These are phyloP conservation scores for Vulpes ferrilata DNA, from an alignment of 2,113 vertebrate species.

Conservation along the genomic window DNA sequence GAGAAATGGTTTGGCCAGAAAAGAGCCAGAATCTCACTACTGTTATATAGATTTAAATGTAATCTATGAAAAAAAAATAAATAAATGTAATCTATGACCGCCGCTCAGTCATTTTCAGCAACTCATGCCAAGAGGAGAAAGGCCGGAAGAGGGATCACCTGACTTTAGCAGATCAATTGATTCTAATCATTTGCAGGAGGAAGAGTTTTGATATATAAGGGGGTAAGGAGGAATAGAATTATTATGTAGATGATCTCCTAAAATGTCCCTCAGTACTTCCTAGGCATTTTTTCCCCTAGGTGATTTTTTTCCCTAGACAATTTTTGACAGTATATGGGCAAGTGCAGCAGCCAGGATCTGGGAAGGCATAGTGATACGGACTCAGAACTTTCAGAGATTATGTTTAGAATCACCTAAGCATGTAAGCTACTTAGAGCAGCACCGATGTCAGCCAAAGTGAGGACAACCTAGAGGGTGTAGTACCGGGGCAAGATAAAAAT, in stretches of 20 bases:
- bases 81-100: background rate
- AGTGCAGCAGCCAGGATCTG: background rate
- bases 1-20: background rate
- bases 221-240: background rate
- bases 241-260: background rate
- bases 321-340: background rate
- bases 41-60: background rate
- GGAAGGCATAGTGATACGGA: background rate
- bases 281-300: background rate
- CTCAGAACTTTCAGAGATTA: background rate
- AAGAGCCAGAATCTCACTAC: background rate
- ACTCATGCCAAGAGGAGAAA: background rate
- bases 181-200: background rate
- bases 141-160: too few relatives aligned
- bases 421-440: background rate
- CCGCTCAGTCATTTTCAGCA: background rate
- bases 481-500: background rate
- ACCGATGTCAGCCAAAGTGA: background rate
- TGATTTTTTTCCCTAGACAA: background rate
- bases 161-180: background rate
- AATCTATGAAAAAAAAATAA: background rate
- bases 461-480: background rate
- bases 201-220: background rate
- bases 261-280: background rate
- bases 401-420: too few relatives aligned